Conservation (phyloP, 2,797 vertebrate species). For the Pristis pectinata region DNA sequence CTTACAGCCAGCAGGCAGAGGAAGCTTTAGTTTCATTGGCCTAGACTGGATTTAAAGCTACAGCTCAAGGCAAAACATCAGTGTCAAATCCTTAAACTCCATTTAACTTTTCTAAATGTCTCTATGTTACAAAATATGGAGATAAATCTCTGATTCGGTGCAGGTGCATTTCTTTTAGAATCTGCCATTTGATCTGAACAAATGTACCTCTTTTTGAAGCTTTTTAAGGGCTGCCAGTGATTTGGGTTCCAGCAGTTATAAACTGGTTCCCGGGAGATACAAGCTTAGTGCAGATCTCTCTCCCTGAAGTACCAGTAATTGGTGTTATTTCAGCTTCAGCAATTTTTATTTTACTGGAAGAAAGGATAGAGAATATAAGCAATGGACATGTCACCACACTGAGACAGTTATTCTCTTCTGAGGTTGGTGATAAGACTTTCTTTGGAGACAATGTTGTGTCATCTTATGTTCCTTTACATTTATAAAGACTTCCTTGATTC, state of each 20-base stretch:
- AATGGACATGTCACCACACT: background rate
- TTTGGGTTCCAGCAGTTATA: background rate
- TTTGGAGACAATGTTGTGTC: background rate
- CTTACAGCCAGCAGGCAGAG: background rate
- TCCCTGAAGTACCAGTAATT: background rate
- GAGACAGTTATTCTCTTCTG: background rate
- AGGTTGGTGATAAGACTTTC: background rate
- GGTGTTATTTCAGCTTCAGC: slow-evolving; percentile 28
- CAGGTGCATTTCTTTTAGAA: background rate
- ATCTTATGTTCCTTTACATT: background rate
- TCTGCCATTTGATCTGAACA: background rate
- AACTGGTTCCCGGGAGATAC: background rate
- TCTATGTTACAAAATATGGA: background rate
- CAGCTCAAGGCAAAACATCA: background rate
- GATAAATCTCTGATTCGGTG: background rate
- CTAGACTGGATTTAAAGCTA: background rate
- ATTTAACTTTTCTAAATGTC: background rate
- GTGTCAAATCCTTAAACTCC: background rate
- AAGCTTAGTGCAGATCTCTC: slow-evolving; percentile 6
- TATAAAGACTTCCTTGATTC: background rate
- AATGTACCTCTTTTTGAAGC: background rate
- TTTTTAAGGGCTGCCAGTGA: background rate
- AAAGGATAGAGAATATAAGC: background rate
- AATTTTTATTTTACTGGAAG: background rate
- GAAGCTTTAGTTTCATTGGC: background rate